phyloP scores from a whole-genome alignment of 1,140 invertebrate species.

The Cydia pomonella region DNA sequence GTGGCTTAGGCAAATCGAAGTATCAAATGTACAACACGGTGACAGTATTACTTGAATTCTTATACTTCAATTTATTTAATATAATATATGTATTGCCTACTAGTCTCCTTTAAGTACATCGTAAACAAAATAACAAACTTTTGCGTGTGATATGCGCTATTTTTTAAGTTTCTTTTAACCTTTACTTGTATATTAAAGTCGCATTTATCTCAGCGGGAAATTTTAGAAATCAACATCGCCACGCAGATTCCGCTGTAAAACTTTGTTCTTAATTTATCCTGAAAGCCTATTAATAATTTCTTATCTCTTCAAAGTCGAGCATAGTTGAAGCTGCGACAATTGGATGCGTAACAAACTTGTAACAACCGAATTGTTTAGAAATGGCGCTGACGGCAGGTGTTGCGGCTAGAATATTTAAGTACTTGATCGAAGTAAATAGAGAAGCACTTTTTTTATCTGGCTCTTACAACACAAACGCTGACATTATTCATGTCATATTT shows the following conservation, averaged over 20 bases:
- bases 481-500: no score
- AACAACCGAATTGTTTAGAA: constrained; percentile 2
- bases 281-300: constrained; percentile 28
- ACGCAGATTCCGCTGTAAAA: background rate
- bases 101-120: no score
- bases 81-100: no score
- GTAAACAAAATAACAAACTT: no score
- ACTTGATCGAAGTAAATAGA: background rate
- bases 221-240: background rate
- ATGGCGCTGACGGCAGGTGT: background rate
- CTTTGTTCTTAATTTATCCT: constrained; percentile 14
- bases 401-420: constrained; percentile 15
- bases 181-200: constrained; percentile 11
- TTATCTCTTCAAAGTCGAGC: constrained; percentile 21
- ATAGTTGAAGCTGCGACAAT: constrained; percentile 16
- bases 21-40: no score
- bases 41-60: no score
- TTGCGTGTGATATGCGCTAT: no score
- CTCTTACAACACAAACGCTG: no score
- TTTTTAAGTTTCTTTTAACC: background rate
- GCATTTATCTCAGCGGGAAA: background rate
- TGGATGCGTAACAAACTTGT: constrained; percentile 8
- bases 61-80: no score
- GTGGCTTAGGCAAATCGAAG: no score
- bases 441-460: background rate